Evolutionary conservation across 2,113 vertebrate species (phyloP).

Genomic region (Willisornis vidua): DNA sequence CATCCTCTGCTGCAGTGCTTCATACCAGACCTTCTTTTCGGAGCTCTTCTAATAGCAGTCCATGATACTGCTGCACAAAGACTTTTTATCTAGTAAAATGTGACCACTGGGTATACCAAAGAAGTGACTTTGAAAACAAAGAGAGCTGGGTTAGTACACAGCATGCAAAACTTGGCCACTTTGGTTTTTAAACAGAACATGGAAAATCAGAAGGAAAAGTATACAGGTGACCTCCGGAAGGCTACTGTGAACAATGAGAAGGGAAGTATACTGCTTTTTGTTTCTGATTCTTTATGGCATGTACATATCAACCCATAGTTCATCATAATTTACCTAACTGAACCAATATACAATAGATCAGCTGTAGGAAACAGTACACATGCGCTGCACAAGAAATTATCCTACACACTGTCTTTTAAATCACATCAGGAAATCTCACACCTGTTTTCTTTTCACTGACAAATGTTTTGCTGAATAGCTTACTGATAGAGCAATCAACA

Average conservation of each 20-base stretch:
- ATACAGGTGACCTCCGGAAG: neutral
- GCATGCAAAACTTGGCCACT: neutral
- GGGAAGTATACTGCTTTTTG: neutral
- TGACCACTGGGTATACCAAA: neutral
- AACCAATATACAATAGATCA: neutral
- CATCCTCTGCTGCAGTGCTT: neutral
- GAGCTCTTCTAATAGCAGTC: neutral
- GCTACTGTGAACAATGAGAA: neutral
- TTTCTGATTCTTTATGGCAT: neutral
- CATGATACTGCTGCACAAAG: neutral
- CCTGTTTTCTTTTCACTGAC: conserved; percentile 63
- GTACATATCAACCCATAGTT: neutral
- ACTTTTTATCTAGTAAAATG: neutral
- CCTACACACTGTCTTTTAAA: conserved; percentile 28
- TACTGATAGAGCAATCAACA: neutral
- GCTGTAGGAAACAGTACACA: conserved; percentile 20
- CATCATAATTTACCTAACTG: neutral
- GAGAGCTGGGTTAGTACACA: neutral
- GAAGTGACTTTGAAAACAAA: neutral
- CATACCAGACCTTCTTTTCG: neutral
- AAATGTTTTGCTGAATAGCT: conserved; percentile 36
- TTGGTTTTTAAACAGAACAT: neutral
- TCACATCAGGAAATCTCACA: conserved; percentile 58
- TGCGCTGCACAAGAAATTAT: conserved; percentile 34
- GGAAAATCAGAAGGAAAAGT: neutral